Evolutionary conservation across 1,140 invertebrate species (phyloP).

Genomic region (Cydia strobilella): DNA sequence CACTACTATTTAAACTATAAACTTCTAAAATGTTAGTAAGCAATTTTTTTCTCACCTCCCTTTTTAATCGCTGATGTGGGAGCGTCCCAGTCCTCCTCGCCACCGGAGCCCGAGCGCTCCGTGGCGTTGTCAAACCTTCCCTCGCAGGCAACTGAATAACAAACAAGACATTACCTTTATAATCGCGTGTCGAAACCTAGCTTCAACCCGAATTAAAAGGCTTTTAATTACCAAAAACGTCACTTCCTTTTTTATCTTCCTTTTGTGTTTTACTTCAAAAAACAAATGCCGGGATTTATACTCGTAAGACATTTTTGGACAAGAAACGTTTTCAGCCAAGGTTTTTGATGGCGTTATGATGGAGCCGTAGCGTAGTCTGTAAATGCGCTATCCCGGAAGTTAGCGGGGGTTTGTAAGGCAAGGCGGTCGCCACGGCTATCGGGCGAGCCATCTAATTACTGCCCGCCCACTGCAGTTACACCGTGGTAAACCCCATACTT

Average conservation of each 20-base stretch:
- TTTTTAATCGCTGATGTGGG: constrained; percentile 68
- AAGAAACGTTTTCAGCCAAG: constrained; percentile 36
- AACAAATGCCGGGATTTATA: constrained; percentile 56
- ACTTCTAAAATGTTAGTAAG: background rate
- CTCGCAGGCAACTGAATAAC: constrained; percentile 64
- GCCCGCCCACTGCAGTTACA: constrained; percentile 52
- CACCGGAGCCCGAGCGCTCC: constrained; percentile 70
- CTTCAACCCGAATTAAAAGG: constrained; percentile 1
- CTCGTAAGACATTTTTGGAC: constrained; percentile 56
- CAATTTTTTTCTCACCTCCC: constrained; percentile 49
- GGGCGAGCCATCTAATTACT: constrained; percentile 68
- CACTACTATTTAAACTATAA: too few species aligned
- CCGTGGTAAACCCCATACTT: constrained; percentile 32
- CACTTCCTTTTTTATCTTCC: constrained; percentile 65
- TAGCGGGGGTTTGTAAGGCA: constrained; percentile 17
- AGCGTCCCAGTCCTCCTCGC: constrained; percentile 58
- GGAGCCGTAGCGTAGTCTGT: constrained; percentile 57
- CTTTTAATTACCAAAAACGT: constrained; percentile 55
- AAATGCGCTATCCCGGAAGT: constrained; percentile 5
- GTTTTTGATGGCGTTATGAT: constrained; percentile 32
- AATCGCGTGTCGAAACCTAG: constrained; percentile 23
- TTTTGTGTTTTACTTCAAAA: constrained; percentile 64
- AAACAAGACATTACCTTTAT: constrained; percentile 34
- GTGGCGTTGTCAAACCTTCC: constrained; percentile 68
- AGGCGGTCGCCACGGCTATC: constrained; percentile 54